Percentiles rank a stretch among this genome's conserved stretches.
These are phyloP conservation scores for Scaptodrosophila lebanonensis DNA, from an alignment of 1,140 invertebrate genomes.

Conservation along the genomic window DNA sequence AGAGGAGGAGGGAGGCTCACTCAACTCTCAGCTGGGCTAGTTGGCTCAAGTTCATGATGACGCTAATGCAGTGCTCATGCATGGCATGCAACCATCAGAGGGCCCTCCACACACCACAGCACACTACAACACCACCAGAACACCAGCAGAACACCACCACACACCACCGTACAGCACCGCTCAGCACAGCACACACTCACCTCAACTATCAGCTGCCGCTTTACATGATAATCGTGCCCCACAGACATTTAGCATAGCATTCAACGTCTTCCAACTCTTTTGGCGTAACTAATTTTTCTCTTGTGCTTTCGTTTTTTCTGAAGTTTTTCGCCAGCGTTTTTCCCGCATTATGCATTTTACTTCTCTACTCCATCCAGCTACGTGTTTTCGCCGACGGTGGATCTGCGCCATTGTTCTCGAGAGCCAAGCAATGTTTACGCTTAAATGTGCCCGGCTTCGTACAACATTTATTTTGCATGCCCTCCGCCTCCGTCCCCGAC, in stretches of 20 bases:
- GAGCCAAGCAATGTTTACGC: conserved; percentile 64
- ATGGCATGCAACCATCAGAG: conserved; percentile 11
- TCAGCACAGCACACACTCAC: too few species aligned
- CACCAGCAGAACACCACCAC: too few species aligned
- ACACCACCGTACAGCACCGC: too few species aligned
- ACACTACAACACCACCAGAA: too few species aligned
- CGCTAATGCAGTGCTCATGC: conserved; percentile 4
- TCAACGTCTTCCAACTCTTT: conserved; percentile 47
- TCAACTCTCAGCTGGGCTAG: too few species aligned
- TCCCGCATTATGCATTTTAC: conserved; percentile 59
- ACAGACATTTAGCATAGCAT: conserved; percentile 66
- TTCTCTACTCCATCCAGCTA: conserved; percentile 3
- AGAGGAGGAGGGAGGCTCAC: too few species aligned
- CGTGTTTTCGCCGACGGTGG: conserved; percentile 12
- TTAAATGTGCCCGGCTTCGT: conserved; percentile 6
- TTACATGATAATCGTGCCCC: conserved; percentile 64
- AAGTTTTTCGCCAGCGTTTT: conserved; percentile 10
- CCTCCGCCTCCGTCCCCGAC: neutral
- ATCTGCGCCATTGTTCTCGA: conserved; percentile 44
- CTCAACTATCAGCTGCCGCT: too few species aligned
- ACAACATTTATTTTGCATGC: conserved; percentile 72
- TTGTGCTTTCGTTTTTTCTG: conserved; percentile 48
- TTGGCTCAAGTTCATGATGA: too few species aligned
- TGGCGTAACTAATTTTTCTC: conserved; percentile 73
- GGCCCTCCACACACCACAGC: neutral